phyloP scores from a whole-genome alignment of 2,888 invertebrate species.

The Synanthedon tipuliformis region DNA sequence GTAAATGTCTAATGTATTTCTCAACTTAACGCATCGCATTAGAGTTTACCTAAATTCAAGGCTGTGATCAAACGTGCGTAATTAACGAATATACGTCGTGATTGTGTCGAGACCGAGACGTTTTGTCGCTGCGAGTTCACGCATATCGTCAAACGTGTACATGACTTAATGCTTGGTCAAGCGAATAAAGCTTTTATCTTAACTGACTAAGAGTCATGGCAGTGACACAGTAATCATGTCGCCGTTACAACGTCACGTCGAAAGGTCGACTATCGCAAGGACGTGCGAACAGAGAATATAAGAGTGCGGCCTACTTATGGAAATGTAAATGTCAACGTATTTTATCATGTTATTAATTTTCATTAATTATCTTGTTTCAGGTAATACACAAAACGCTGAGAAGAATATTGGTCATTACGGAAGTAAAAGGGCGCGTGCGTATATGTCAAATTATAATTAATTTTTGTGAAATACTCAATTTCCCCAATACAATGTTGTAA shows the following conservation, averaged over 20 bases:
- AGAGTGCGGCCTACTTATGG: conserved; percentile 35
- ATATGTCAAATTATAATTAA: too few species aligned
- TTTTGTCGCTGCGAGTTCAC: conserved; percentile 9
- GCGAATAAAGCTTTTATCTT: conserved; percentile 12
- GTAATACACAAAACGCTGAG: conserved; percentile 16
- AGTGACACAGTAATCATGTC: conserved; percentile 1
- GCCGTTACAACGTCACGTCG: conserved; percentile 30
- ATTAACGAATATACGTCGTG: conserved; percentile 10
- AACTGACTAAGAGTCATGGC: conserved; percentile 9
- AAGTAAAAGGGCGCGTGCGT: too few species aligned
- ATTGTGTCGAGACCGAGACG: conserved; percentile 12
- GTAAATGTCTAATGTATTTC: conserved; percentile 1
- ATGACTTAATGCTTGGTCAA: conserved; percentile 5
- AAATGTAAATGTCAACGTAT: conserved; percentile 48
- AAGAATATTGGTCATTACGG: too few species aligned
- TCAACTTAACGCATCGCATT: conserved; percentile 4
- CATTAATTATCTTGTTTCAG: conserved; percentile 40
- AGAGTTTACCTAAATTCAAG: conserved; percentile 12
- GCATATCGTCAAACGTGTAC: conserved; percentile 5
- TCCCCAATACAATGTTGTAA: too few species aligned
- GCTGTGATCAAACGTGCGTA: conserved; percentile 10
- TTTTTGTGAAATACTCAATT: too few species aligned
- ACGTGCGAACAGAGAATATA: conserved; percentile 32
- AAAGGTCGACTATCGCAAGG: conserved; percentile 44
- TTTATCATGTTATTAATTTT: conserved; percentile 19